Percentiles rank a stretch among this genome's conserved stretches.
phyloP scores from a whole-genome alignment of 1,140 invertebrate genomes.

The Cyrtorhinus lividipennis region DNA sequence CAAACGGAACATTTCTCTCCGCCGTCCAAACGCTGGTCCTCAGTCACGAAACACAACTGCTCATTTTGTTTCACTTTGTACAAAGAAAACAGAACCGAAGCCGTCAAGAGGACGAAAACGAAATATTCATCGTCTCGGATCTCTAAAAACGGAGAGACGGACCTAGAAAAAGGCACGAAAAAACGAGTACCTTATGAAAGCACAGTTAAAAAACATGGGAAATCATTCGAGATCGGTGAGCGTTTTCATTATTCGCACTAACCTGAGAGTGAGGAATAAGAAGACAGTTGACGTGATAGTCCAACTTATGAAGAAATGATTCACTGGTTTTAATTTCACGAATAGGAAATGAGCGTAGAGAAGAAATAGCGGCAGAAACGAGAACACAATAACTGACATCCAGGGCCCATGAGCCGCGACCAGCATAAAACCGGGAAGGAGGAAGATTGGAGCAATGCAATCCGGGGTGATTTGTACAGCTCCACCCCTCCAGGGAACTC shows the following conservation, averaged over 20 bases:
- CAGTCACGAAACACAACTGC: constrained; percentile 28
- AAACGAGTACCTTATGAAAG: not conserved
- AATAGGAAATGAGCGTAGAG: constrained; percentile 45
- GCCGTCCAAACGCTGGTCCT: constrained; percentile 27
- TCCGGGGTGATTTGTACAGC: constrained; percentile 40
- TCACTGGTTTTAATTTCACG: constrained; percentile 40
- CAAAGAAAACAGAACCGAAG: constrained; percentile 39
- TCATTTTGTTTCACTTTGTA: constrained; percentile 37
- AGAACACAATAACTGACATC: constrained; percentile 42
- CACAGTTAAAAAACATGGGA: not conserved
- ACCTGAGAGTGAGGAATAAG: constrained; percentile 49
- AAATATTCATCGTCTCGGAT: constrained; percentile 51
- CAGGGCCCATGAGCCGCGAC: constrained; percentile 41
- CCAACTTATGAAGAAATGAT: constrained; percentile 54
- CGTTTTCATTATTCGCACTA: constrained; percentile 42
- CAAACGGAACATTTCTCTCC: constrained; percentile 28
- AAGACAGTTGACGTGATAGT: constrained; percentile 42
- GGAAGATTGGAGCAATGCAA: constrained; percentile 43
- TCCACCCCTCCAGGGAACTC: constrained; percentile 38
- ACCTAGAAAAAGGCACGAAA: not conserved
- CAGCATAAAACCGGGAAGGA: constrained; percentile 41
- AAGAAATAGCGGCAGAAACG: constrained; percentile 42
- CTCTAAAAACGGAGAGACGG: constrained; percentile 35
- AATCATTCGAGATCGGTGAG: not conserved
- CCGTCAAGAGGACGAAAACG: constrained; percentile 40